phyloP scores from a whole-genome alignment of 2,113 vertebrate species.

The Sceloporus tristichus region DNA sequence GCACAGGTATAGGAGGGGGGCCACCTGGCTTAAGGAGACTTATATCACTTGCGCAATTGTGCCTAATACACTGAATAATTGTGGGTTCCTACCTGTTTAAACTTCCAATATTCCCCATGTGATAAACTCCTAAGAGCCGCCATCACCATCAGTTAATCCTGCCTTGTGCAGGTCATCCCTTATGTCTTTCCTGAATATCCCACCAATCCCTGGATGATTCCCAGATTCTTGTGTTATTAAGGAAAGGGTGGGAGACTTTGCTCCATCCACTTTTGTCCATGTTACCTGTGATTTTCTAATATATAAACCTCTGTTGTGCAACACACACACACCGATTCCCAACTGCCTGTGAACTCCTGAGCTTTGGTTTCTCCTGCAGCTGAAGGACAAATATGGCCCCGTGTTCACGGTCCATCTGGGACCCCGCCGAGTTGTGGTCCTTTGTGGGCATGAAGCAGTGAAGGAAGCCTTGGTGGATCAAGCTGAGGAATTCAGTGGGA shows the following conservation, averaged over 20 bases:
- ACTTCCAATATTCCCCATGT: too few relatives aligned
- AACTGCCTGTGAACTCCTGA: not conserved
- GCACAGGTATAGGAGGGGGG: too few relatives aligned
- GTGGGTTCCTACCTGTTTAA: too few relatives aligned
- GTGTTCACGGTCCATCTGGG: conserved; percentile 75
- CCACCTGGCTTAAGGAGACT: too few relatives aligned
- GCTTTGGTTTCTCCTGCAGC: conserved; percentile 40
- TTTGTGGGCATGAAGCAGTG: conserved; percentile 73
- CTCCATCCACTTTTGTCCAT: not conserved
- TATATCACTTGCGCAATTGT: too few relatives aligned
- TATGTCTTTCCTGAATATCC: not conserved
- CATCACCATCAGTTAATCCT: too few relatives aligned
- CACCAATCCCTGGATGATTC: not conserved
- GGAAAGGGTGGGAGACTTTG: too few relatives aligned
- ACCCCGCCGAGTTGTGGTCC: conserved; percentile 67
- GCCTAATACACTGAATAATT: too few relatives aligned
- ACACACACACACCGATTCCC: too few relatives aligned
- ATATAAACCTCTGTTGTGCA: not conserved
- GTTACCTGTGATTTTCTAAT: too few relatives aligned
- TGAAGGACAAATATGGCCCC: conserved; percentile 72
- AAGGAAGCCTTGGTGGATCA: conserved; percentile 74
- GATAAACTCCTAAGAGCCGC: too few relatives aligned
- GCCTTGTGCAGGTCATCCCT: too few relatives aligned
- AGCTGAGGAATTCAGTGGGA: conserved; percentile 73
- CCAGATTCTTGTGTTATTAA: not conserved